A percentile compares a stretch with the other conserved stretches of the same genome.
These are phyloP conservation scores for Ceratothoa steindachneri DNA, from an alignment of 2,888 invertebrate genomes.

Conservation along the genomic window DNA sequence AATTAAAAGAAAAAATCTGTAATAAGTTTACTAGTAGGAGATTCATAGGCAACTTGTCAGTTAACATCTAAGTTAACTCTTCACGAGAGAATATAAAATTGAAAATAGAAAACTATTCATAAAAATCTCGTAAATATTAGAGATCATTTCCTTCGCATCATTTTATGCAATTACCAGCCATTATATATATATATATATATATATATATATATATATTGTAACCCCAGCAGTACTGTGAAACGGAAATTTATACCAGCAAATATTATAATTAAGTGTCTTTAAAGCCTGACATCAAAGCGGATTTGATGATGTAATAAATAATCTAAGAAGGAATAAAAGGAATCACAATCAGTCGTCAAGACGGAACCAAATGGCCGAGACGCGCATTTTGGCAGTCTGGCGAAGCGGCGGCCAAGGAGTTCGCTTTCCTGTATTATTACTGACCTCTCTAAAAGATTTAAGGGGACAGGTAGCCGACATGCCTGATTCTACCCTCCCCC, in stretches of 20 bases:
- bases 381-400: too few relatives aligned
- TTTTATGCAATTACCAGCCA: neutral
- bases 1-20: too few relatives aligned
- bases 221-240: neutral
- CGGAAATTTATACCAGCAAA: neutral
- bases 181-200: neutral
- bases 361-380: neutral
- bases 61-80: too few relatives aligned
- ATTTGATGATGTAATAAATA: neutral
- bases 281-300: neutral
- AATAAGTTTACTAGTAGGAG: too few relatives aligned
- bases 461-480: neutral
- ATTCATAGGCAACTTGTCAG: too few relatives aligned
- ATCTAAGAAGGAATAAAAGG: neutral
- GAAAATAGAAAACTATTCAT: too few relatives aligned
- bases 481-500: too few relatives aligned
- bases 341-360: neutral
- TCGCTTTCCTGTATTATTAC: neutral
- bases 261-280: neutral
- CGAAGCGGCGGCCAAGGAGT: too few relatives aligned
- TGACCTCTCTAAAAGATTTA: neutral
- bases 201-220: neutral
- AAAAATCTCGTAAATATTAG: too few relatives aligned
- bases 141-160: too few relatives aligned
- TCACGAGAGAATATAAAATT: too few relatives aligned